Evolutionary conservation across 2,888 invertebrate species (phyloP).

Genomic region (Sisyra terminalis): DNA sequence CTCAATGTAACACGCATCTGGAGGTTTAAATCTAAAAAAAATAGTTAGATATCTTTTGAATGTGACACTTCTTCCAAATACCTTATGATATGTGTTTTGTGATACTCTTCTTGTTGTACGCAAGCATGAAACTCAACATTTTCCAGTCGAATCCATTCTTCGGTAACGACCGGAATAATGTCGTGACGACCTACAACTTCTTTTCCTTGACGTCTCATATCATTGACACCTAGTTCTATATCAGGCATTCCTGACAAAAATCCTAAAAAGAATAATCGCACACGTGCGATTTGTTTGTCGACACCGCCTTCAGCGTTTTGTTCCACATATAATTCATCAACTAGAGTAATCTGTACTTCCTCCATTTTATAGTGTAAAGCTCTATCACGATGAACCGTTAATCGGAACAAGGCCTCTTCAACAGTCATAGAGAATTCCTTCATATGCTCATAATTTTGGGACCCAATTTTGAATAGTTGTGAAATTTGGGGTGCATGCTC

Average conservation of each 20-base stretch:
- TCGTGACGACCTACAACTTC: slow-evolving; percentile 98
- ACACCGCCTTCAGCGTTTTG: slow-evolving; percentile 73
- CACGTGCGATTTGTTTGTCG: slow-evolving; percentile 82
- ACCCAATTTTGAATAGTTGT: slow-evolving; percentile 90
- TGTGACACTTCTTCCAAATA: slow-evolving; percentile 67
- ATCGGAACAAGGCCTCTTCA: slow-evolving; percentile 81
- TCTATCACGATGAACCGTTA: slow-evolving; percentile 72
- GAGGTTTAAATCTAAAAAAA: slow-evolving; percentile 71
- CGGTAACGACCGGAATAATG: slow-evolving; percentile 95
- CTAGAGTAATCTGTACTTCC: slow-evolving; percentile 84
- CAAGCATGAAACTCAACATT: slow-evolving; percentile 87
- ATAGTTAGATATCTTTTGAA: slow-evolving; percentile 71
- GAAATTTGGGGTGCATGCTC: slow-evolving; percentile 97
- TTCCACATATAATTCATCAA: slow-evolving; percentile 84
- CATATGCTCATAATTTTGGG: slow-evolving; percentile 74
- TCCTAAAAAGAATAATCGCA: slow-evolving; percentile 87
- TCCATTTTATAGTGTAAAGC: slow-evolving; percentile 90
- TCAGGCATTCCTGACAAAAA: slow-evolving; percentile 95
- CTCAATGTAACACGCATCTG: slow-evolving; percentile 96
- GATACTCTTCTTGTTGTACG: slow-evolving; percentile 83
- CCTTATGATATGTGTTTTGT: slow-evolving; percentile 71
- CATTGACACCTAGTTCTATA: slow-evolving; percentile 94
- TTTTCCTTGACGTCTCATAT: slow-evolving; percentile 92
- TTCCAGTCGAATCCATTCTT: slow-evolving; percentile 98
- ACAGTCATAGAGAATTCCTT: slow-evolving; percentile 81